These are phyloP conservation scores for Limosa lapponica DNA, from an alignment of 2,797 vertebrate species.

Conservation along the genomic window DNA sequence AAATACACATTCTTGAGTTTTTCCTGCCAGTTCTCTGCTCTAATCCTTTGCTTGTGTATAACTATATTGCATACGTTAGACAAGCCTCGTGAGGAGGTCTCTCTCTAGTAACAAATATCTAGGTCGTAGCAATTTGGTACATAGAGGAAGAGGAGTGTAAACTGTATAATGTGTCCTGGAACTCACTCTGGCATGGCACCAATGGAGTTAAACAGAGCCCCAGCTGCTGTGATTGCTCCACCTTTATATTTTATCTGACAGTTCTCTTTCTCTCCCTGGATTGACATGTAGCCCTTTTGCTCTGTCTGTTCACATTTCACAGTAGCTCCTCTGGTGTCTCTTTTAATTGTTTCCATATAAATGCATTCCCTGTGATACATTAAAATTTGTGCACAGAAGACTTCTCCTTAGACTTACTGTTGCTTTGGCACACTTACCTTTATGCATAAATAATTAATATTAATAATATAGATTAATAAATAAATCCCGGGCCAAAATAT, in stretches of 20 bases:
- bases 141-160: neutral
- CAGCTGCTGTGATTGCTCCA: neutral
- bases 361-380: conserved; percentile 21
- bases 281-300: conserved; percentile 62
- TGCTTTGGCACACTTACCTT: conserved; percentile 12
- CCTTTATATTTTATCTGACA: conserved; percentile 58
- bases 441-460: neutral
- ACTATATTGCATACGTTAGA: neutral
- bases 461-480: neutral
- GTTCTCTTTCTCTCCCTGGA: conserved; percentile 31
- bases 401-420: conserved; percentile 20
- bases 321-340: conserved; percentile 54
- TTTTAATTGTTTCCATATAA: conserved; percentile 53
- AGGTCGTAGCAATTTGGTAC: neutral
- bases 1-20: neutral
- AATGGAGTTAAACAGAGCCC: conserved; percentile 19
- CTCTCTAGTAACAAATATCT: neutral
- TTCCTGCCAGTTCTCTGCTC: neutral
- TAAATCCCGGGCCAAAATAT: neutral
- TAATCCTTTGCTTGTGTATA: neutral
- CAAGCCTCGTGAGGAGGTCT: neutral
- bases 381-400: conserved; percentile 21
- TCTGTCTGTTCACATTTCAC: conserved; percentile 69
- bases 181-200: neutral
- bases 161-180: neutral